Evolutionary conservation across 1,140 invertebrate species (phyloP), one percentile per base, ranked within the genome.

Genomic region (Araneus ventricosus): DNA sequence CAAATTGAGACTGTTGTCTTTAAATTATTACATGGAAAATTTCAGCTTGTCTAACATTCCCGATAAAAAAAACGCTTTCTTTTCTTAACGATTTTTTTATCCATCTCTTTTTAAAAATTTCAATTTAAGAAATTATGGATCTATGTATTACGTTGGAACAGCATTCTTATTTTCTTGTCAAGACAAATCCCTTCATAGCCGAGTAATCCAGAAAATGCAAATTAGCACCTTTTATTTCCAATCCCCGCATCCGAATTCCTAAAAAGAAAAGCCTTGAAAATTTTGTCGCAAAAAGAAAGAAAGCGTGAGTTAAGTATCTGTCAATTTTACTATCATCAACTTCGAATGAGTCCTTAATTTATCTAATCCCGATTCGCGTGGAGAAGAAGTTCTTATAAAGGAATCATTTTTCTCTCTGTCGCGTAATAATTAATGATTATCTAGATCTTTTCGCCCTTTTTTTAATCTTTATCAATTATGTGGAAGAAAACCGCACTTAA

Each of bases 401-500:
- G 79, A 82, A 90, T 90, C 75, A 61, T 90, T 90, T 90, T 90
- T 84, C 89, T 90, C 27, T 90, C 17, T 90, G 75, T 90, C 89
- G 52, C 52, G 27, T 82, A 80, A 61, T 90, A 90, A 90, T 90
- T 90, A 90, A 90, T 90, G 89, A 90, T 90, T 84, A 90, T 82
- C 89, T 90, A 41, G 89, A 90, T 90, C 41, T 90, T 90, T 90
- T 90, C 45, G 30, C 34, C 52, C 41, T 90, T 90, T 57, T 90
- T 90, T 79, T n/a, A 89, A 82, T 82, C 75, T 61, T 80, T 90
- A 90, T 90, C 89, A 90, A 90, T 90, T 82, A 90, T 90, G 79
- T 41, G 89, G 89, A 90, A 90, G 75, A 82, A 90, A 89, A 90
- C 89, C 89, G n/a, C 89, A 52, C 75, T 90, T 90, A 90, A 90